Evolutionary conservation across 2,888 invertebrate genomes (phyloP), one percentile per base, ranked within the genome.

Genomic region (Thecocarcelia acutangulata): DNA sequence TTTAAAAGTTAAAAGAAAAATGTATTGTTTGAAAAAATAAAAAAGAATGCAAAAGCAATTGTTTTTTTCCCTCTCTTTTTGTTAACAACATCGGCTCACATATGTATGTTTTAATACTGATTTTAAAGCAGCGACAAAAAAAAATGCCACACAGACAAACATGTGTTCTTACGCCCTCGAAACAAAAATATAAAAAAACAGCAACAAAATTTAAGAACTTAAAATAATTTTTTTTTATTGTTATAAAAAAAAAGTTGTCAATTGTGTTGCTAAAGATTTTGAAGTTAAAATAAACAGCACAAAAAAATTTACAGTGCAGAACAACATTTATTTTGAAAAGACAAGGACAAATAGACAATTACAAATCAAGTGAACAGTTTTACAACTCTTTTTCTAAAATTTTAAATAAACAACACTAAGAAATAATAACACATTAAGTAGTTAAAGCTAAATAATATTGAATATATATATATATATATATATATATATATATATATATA

Each of bases 111-210:
- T 72, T 28, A 50, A 69, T 15, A 54, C 54, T 50, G 44, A 46
- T 42, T 46, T 61, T 40, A 48, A 21, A 56, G 13, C 59, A 58
- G 48, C 4, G 3, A 11, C 3, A 58, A 37, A 48, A 73, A 78
- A 44, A 83, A 85, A 83, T 85, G 85, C 59, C 86, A 85, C 85
- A 85, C 79, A 84, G 81, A 84, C 82, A 80, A 87, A 89, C 89
- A 89, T 87, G 87, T 89, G 89, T 89, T 89, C 89, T 89, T 88
- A 89, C 89, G 89, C 89, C 89, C 88, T 85, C 83, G 74, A 82
- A 84, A 83, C 80, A 79, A 61, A 73, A 54, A 63, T 19, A 15
- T 46, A 50, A n/a, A 13, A 50, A 44, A 40, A 54, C 9, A 52
- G 24, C 9, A 28, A 69, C 46, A 42, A 50, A 28, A 28, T 17